These are phyloP conservation scores for Alca torda DNA, from an alignment of 2,797 vertebrate genomes.

Conservation along the genomic window DNA sequence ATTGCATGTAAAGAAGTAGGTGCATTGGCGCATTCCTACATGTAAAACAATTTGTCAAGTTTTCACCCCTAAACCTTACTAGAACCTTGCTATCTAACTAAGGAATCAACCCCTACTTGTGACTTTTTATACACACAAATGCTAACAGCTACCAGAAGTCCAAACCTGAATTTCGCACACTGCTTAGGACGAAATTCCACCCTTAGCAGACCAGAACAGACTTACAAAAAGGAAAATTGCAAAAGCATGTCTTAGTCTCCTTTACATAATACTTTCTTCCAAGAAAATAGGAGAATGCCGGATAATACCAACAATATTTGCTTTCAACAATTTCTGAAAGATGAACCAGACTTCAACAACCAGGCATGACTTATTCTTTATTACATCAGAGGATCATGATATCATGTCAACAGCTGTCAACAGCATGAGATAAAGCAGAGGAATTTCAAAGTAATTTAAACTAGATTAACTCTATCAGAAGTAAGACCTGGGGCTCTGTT, in stretches of 20 bases:
- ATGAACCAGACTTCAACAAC: neutral
- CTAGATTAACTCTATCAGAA: neutral
- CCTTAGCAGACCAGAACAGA: neutral
- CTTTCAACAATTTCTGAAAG: neutral
- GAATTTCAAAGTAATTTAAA: neutral
- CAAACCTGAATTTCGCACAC: neutral
- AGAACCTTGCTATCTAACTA: neutral
- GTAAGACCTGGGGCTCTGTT: neutral
- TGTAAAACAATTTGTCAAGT: fast-evolving
- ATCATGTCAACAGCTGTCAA: neutral
- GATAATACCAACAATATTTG: neutral
- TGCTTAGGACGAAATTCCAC: neutral
- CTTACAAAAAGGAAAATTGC: neutral
- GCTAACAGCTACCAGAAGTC: neutral
- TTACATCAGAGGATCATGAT: neutral
- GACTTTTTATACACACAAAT: neutral
- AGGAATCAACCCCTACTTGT: neutral
- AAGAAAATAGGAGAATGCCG: neutral
- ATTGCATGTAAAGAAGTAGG: neutral
- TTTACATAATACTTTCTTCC: neutral
- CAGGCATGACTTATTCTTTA: neutral
- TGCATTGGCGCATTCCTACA: neutral
- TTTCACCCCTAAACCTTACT: neutral
- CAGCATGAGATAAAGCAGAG: neutral
- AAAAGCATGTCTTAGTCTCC: neutral